Percentiles rank a stretch among this genome's conserved stretches.
Evolutionary conservation across 1,140 invertebrate genomes (phyloP).

Genomic region (Macrobrachium nipponense): DNA sequence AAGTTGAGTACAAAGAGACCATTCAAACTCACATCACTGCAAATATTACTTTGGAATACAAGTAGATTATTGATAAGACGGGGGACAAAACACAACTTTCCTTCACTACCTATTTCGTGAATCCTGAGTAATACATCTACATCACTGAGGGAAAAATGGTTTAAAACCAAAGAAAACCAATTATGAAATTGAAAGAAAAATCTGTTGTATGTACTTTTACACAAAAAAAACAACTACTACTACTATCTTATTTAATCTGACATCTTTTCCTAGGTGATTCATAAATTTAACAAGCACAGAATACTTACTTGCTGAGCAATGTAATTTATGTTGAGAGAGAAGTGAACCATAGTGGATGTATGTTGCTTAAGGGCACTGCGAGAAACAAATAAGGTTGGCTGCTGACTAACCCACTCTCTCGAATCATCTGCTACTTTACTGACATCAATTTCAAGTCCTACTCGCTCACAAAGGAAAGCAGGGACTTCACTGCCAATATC

Average conservation of each 20-base stretch:
- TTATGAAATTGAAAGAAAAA: background rate
- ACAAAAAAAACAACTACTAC: too few relatives aligned
- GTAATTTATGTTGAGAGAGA: conserved; percentile 86
- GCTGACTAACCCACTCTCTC: conserved; percentile 78
- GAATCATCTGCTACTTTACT: conserved; percentile 91
- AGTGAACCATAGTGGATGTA: conserved; percentile 88
- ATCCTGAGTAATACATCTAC: too few relatives aligned
- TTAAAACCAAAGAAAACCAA: background rate
- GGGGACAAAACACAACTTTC: too few relatives aligned
- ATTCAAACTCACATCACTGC: too few relatives aligned
- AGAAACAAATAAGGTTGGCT: conserved; percentile 80
- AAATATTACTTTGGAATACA: too few relatives aligned
- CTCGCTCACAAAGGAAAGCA: conserved; percentile 90
- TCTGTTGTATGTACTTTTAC: too few relatives aligned
- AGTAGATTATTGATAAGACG: too few relatives aligned
- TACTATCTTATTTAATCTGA: too few relatives aligned
- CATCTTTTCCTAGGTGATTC: too few relatives aligned
- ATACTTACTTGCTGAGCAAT: conserved; percentile 85
- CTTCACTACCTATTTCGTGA: too few relatives aligned
- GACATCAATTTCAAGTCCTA: conserved; percentile 88
- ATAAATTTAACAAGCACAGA: conserved; percentile 23
- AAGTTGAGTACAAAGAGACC: too few relatives aligned
- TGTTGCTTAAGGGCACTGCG: conserved; percentile 89
- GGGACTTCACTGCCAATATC: conserved; percentile 58
- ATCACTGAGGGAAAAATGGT: background rate